Evolutionary conservation across 2,797 vertebrate genomes (phyloP).

Genomic region (Macropus fuliginosus): DNA sequence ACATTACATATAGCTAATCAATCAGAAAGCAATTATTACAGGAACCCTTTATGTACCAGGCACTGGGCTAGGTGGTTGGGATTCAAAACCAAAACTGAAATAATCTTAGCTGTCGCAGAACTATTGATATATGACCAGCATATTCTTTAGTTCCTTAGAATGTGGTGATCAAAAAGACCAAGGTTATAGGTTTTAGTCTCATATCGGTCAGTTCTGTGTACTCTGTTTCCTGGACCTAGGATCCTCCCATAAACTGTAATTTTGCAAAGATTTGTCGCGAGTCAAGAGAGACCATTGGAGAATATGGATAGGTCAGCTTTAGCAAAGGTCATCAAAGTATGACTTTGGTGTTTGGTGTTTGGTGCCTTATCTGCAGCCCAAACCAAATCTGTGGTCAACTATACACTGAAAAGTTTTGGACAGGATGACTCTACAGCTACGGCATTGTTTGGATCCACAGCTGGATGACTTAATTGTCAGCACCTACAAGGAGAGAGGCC

Average conservation of each 20-base stretch:
- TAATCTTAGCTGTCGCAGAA: background rate
- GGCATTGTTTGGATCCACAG: background rate
- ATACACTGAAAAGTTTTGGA: background rate
- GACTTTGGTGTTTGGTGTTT: background rate
- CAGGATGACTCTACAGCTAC: background rate
- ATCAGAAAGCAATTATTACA: background rate
- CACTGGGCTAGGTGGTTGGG: background rate
- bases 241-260: background rate
- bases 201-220: background rate
- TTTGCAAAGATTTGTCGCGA: background rate
- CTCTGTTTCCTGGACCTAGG: background rate
- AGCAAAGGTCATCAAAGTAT: background rate
- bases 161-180: background rate
- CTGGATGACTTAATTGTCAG: conserved; percentile 49
- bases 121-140: background rate
- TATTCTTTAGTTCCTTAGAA: background rate
- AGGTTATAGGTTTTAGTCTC: background rate
- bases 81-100: background rate
- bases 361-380: background rate
- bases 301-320: background rate
- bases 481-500: conserved; percentile 31
- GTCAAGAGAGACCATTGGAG: background rate
- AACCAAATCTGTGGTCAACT: background rate
- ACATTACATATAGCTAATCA: background rate
- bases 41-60: background rate